Percentiles rank a stretch among this genome's conserved stretches.
Conservation (phyloP, 2,797 vertebrate genomes). For the Eupleurogrammus muticus region DNA sequence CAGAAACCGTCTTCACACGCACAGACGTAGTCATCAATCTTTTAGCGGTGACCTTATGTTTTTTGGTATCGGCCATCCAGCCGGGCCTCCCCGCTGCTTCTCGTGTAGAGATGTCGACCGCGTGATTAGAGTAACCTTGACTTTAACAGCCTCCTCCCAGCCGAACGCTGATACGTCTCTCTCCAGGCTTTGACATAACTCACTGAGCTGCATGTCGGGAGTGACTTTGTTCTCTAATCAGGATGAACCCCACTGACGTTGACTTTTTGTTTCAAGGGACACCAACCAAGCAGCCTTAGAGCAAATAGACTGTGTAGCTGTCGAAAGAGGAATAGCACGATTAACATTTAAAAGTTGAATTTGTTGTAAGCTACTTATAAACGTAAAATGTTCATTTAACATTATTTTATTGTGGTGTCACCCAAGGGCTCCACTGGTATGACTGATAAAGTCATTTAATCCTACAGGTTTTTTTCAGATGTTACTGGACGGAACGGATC, state of each 20-base stretch:
- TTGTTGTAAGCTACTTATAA: too few relatives aligned
- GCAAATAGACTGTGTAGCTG: not conserved
- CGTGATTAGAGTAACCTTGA: conserved; percentile 46
- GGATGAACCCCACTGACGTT: not conserved
- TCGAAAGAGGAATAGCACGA: not conserved
- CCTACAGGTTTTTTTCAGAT: too few relatives aligned
- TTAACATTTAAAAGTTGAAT: not conserved
- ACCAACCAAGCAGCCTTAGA: not conserved
- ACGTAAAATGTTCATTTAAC: not conserved
- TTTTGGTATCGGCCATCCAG: conserved; percentile 19
- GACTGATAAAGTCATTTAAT: too few relatives aligned
- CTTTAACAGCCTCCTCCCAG: conserved; percentile 28
- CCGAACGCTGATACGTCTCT: conserved; percentile 26
- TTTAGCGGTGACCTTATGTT: conserved; percentile 40
- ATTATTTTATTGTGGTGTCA: too few relatives aligned
- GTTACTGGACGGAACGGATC: too few relatives aligned
- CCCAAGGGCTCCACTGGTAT: too few relatives aligned
- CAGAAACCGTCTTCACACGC: conserved; percentile 20
- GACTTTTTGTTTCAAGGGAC: not conserved
- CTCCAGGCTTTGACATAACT: conserved; percentile 30
- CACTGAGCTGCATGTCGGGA: conserved; percentile 27
- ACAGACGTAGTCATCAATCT: conserved; percentile 40
- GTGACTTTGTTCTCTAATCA: conserved; percentile 12
- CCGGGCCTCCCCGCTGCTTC: not conserved
- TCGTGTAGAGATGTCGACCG: too few relatives aligned